Evolutionary conservation across 2,888 invertebrate genomes (phyloP).

Genomic region (Eupsilia transversa): DNA sequence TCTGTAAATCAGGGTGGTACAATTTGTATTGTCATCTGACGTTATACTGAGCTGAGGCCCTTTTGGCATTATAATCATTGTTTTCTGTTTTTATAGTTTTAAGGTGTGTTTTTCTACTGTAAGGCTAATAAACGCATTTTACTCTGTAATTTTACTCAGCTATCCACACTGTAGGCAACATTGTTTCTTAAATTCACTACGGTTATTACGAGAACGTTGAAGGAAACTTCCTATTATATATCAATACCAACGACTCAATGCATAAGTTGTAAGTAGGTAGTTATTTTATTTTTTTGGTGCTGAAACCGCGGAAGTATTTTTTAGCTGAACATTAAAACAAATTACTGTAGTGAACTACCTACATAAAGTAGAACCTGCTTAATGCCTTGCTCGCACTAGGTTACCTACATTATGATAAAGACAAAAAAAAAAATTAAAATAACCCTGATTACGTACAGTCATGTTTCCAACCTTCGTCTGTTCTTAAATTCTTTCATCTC

Average conservation of each 20-base stretch:
- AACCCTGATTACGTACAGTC: background rate
- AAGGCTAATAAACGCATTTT: background rate
- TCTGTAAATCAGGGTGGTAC: no score
- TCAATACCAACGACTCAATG: constrained; percentile 19
- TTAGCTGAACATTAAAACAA: constrained; percentile 23
- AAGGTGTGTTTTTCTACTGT: background rate
- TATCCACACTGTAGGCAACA: background rate
- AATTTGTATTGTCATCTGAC: background rate
- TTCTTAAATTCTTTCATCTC: background rate
- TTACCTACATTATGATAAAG: background rate
- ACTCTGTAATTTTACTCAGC: background rate
- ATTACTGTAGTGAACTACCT: background rate
- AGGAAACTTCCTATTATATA: constrained; percentile 33
- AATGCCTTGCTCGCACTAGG: constrained; percentile 9
- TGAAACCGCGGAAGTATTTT: constrained; percentile 45
- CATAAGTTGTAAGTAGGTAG: constrained; percentile 1
- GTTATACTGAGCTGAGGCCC: background rate
- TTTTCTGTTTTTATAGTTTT: background rate
- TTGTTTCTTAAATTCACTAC: background rate
- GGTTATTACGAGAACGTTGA: constrained; percentile 9
- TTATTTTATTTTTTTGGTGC: constrained; percentile 17
- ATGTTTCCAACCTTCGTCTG: background rate
- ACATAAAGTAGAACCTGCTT: constrained; percentile 27
- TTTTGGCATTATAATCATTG: background rate
- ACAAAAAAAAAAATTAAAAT: background rate